Base-by-base conservation (phyloP, 2,113 vertebrate species). In the Candoia aspera region DNA sequence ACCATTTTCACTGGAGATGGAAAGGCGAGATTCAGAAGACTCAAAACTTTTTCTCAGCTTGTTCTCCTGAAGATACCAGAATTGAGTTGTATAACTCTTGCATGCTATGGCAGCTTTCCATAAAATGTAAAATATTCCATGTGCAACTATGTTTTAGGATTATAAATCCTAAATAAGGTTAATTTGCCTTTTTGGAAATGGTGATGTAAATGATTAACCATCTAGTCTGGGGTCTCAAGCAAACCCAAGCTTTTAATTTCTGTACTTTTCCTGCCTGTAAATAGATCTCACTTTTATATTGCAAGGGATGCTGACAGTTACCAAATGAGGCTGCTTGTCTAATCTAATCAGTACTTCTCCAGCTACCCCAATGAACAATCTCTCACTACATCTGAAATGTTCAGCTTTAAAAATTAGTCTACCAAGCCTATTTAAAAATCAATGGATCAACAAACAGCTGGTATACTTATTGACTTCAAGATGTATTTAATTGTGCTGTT, bases 401-500 rank as follows among this genome's bases (percentile, higher is more conserved):
- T 84, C 0, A 0, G 0, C 26, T 79, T 95, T 94, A 88, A 17
- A 89, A 92, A 94, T 86, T 24, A 0, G 0, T 90, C 15, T 83
- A 95, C 26, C 8, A 91, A 42, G 11, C 17, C 95, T 53, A 57
- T 87, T 95, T 94, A 73, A 87, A 93, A 95, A 95, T 10, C 0
- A 0, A 37, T 84, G 58, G 49, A 42, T 96, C 79, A 89, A 93
- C 53, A 90, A 94, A 84, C 58, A 86, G 46, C 54, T 53, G 87
- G 79, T 15, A 54, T 93, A 87, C 73, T 95, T 93, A 94, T 94
- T 96, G 95, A 68, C 84, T 94, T 86, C 88, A 94, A 60, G 91
- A 59, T 23, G 91, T 84, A 60, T 85, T 94, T 86, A 90, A 90
- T 84, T 92, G 93, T 94, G 68, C 83, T 84, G 46, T 33, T 21